Evolutionary conservation across 1,140 invertebrate genomes (phyloP), one percentile per base, ranked within the genome.

Genomic region (Venustaconcha ellipsiformis): DNA sequence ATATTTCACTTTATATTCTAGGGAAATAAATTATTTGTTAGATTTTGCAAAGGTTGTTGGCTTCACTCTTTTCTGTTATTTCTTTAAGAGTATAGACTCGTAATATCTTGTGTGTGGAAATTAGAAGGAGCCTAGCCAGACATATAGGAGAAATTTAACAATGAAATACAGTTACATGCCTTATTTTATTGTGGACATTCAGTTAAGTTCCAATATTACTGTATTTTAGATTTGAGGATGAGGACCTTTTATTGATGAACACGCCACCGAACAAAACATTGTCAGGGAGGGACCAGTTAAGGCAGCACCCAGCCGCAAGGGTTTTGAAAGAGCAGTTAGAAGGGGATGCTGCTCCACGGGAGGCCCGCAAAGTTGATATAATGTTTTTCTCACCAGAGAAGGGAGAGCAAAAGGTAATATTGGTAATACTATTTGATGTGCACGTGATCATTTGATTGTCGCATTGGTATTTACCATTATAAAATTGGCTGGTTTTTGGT

Each of bases 251-350:
- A 68, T 76, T 70, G 59, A 77, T 77, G 75, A 72, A 30, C 63
- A 71, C 75, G 14, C 75, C 75, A 72, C 70, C 63, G 23, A 37
- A 37, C 13, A 30, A 62, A n/a, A 67, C 72, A 64, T 57, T 68
- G 15, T n/a, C 63, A 30, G 58, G 57, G 20, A 23, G 75, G 48
- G 68, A 64, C 30, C 62, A 70, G 15, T 20, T 70, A 57, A 69
- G 75, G n/a, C 37, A 48, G 37, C 68, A 77, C 58, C 75, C 75
- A 23, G 75, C 75, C 55, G 69, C 75, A 57, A 56, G 75, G 37
- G 75, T 66, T 20, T 59, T 77, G n/a, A 70, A 77, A 66, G 64
- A 77, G 26, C 75, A 77, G 70, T 57, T 77, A 48, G 70, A 71
- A 37, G 69, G 64, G 37, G 75, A 77, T 26, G 75, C 63, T 6